phyloP scores from a whole-genome alignment of 1,140 invertebrate genomes.

The Platyscapa corneri region DNA sequence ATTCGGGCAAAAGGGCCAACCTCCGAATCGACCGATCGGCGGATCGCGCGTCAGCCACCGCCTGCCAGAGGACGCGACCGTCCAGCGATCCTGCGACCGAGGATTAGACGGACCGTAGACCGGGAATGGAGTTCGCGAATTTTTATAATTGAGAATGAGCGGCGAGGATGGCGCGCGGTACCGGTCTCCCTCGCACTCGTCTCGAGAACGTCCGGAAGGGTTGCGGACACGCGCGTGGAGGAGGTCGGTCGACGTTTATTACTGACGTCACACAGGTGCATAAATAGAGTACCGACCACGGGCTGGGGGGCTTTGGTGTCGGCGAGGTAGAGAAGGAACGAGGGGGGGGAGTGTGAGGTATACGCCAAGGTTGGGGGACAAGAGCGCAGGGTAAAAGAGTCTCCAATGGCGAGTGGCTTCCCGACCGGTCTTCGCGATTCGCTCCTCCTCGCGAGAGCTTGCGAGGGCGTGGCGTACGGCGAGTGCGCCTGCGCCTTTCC shows the following conservation, averaged over 20 bases:
- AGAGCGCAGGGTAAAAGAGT: constrained; percentile 63
- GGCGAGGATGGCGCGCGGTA: not conserved
- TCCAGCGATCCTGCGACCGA: too few relatives aligned
- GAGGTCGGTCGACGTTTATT: constrained; percentile 55
- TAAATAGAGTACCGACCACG: too few relatives aligned
- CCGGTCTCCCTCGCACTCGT: not conserved
- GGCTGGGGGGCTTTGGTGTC: too few relatives aligned
- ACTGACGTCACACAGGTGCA: constrained; percentile 69
- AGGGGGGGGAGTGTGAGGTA: not conserved
- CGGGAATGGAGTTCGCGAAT: too few relatives aligned
- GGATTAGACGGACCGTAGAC: too few relatives aligned
- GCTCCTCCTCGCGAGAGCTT: constrained; percentile 66
- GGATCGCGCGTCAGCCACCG: too few relatives aligned
- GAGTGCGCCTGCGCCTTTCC: constrained; percentile 64
- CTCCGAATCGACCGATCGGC: too few relatives aligned
- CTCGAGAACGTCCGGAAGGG: too few relatives aligned
- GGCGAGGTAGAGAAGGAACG: not conserved
- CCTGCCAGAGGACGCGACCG: too few relatives aligned
- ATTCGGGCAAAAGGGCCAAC: too few relatives aligned
- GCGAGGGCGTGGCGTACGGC: constrained; percentile 64
- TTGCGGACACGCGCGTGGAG: too few relatives aligned
- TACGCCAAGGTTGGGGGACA: constrained; percentile 25
- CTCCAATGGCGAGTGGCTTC: constrained; percentile 66
- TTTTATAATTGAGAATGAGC: constrained; percentile 32
- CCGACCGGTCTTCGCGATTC: constrained; percentile 60